Conservation (phyloP, 2,113 vertebrate genomes). For the Oreocharis arfaki region DNA sequence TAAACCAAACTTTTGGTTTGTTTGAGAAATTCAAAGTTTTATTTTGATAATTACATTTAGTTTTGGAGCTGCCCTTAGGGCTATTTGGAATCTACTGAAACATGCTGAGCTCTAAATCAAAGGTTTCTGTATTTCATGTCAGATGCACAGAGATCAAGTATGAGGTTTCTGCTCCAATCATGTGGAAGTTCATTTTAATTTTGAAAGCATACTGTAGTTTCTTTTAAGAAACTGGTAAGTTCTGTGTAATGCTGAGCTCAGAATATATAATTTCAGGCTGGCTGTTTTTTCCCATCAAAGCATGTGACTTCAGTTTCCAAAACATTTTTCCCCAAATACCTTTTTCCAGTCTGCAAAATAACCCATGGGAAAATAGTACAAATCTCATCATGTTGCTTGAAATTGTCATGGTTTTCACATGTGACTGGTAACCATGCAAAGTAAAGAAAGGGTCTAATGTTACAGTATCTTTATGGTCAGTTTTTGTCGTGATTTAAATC, state of each 20-base stretch:
- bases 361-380: neutral
- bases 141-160: neutral
- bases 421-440: neutral
- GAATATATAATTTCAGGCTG: neutral
- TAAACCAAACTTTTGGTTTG: neutral
- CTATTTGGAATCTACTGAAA: neutral
- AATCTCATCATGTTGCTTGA: neutral
- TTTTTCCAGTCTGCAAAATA: neutral
- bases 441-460: neutral
- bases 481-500: neutral
- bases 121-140: neutral
- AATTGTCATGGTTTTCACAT: neutral
- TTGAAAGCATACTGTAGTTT: neutral
- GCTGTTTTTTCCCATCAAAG: neutral
- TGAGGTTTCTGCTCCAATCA: neutral
- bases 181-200: neutral
- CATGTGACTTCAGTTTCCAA: neutral
- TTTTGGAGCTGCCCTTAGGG: neutral
- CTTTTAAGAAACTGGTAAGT: neutral
- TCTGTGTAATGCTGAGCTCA: neutral
- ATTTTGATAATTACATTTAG: neutral
- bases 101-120: neutral
- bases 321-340: neutral
- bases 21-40: neutral
- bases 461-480: neutral